Base-by-base conservation (phyloP, 30 jellyfish, hydroid and myxozoan species). In the Aurelia sp. region DNA sequence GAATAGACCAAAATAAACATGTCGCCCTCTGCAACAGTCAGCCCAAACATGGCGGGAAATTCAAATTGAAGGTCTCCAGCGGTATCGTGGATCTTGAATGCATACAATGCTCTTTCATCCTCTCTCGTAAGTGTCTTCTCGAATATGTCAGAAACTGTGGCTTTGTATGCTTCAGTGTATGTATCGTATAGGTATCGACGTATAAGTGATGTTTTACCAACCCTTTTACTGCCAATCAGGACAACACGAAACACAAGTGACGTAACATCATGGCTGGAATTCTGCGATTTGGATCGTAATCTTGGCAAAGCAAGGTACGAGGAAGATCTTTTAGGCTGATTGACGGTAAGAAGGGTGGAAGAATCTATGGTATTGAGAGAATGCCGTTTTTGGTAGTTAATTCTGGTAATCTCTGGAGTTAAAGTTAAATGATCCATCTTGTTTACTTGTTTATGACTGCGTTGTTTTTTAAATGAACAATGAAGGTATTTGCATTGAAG, bases 31-130 rank as follows among this genome's bases (percentile, higher is more conserved):
- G 82, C 79, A 8, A 79, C 81, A 1, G 92, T 88, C 40, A 75
- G 53, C 23, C 74, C 65, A 63, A 79, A 88, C 96, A 88, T 88
- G 73, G 96, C 92, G 71, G 91, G 91, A 53, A 88, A 88, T 57
- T 88, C 96, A 62, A 59, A 79, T 74, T 80, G 91, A 81, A 88
- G 37, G 19, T 78, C 86, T 3, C 96, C 96, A 22, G 87, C 90
- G 11, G 92, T 79, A 76, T 88, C 96, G 87, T 74, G 58, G 37
- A 88, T 72, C 86, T 79, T 78, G 44, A 88, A 73, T 82, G 62
- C 51, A 20, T 70, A 77, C 66, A 70, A 53, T 16, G 74, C 92
- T 15, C 73, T 74, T 35, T 83, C 92, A 37, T 79, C 89, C 44
- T 67, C 64, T 66, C 96, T 81, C 81, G 35, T 44, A 19, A 88